Evolutionary conservation across 2,797 vertebrate genomes (phyloP).

Genomic region (Coendou prehensilis): DNA sequence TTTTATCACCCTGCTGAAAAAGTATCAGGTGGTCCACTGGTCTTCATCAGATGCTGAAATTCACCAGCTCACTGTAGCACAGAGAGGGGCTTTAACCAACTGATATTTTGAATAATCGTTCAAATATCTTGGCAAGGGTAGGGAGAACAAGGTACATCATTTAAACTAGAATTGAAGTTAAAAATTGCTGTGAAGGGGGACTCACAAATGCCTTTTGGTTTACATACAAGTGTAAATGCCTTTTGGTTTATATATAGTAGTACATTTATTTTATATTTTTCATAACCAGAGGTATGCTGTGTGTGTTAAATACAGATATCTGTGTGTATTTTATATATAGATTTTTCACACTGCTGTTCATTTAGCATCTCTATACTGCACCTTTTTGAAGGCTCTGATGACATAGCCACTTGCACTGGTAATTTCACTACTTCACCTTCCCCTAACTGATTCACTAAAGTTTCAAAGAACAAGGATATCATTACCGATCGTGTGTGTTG

Average conservation of each 20-base stretch:
- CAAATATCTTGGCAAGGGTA: conserved; percentile 81
- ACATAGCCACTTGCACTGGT: conserved; percentile 89
- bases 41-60: conserved; percentile 89
- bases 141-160: conserved; percentile 80
- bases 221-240: conserved; percentile 74
- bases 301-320: neutral
- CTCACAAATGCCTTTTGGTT: conserved; percentile 76
- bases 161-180: conserved; percentile 83
- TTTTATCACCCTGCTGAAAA: conserved; percentile 91
- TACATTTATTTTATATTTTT: conserved; percentile 75
- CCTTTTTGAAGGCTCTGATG: conserved; percentile 87
- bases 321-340: conserved; percentile 40
- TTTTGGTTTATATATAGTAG: conserved; percentile 78
- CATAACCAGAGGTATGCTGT: conserved; percentile 35
- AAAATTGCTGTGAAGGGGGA: conserved; percentile 83
- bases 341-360: conserved; percentile 87
- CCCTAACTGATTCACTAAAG: conserved; percentile 88
- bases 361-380: conserved; percentile 88
- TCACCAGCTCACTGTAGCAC: conserved; percentile 87
- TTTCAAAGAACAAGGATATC: conserved; percentile 89
- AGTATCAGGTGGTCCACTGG: conserved; percentile 91
- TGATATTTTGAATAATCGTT: conserved; percentile 87
- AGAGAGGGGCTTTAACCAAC: conserved; percentile 87
- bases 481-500: conserved; percentile 85
- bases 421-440: conserved; percentile 90